Base-by-base conservation (phyloP, 2,797 vertebrate species). In the Malacoctenus gilli region DNA sequence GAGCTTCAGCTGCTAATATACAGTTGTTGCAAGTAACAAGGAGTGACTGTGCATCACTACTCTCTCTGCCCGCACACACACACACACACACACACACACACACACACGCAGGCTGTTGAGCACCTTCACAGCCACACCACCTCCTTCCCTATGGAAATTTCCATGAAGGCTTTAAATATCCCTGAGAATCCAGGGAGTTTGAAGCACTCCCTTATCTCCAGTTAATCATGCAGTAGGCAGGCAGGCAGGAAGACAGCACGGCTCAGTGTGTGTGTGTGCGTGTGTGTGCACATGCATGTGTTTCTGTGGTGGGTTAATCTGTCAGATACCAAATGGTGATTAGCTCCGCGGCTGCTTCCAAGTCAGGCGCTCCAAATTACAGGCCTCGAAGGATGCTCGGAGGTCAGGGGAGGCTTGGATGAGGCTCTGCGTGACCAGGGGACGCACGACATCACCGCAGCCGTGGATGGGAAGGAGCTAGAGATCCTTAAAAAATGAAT, bases 281-380 rank as follows among this genome's bases (percentile, higher is more conserved):
- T 66, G 57, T 56, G 46, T 66, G 69, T 25, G 68, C 13, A 8
- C 15, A 10, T 18, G 74, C 36, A 53, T 77, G 66, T 77, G 70
- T 82, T 82, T 86, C 79, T 77, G 58, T 44, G 80, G 74, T 49
- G 77, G 71, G 77, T 81, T 89, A 88, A 87, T 89, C 89, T 87
- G 87, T 85, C 85, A 82, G 87, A 89, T 82, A 89, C 86, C 87
- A 85, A 89, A 86, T 79, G 82, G 79, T 87, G 87, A 90, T 90
- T 89, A 89, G 87, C 85, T 89, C 68, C 69, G 82, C 77, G 85
- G 83, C 80, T 83, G 84, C 75, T 76, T 89, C 79, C 80, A 85
- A 88, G 86, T 89, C 87, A 89, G 89, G 80, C 84, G 79, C 78
- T 86, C 85, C 76, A 85, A 89, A 89, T 88, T 85, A 85, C 74